Evolutionary conservation across 1,140 invertebrate genomes (phyloP).

Genomic region (Pachyrhynchus sulphureomaculatus): DNA sequence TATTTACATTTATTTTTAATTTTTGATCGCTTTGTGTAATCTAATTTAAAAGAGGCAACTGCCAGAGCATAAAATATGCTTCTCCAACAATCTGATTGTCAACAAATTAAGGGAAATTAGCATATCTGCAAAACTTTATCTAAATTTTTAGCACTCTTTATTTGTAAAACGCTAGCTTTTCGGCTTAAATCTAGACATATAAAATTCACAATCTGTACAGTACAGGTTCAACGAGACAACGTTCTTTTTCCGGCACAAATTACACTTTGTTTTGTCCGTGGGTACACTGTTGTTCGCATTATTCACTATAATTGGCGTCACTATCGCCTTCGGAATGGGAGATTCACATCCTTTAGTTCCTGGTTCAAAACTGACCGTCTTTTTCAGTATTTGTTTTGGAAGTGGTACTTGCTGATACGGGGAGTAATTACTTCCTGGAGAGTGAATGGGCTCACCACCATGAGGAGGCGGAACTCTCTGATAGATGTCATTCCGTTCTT

Average conservation of each 20-base stretch:
- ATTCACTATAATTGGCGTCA: slow-evolving; percentile 53
- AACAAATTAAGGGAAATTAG: too few species aligned
- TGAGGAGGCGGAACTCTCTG: slow-evolving; percentile 44
- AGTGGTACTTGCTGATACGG: slow-evolving; percentile 38
- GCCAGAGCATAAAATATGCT: too few species aligned
- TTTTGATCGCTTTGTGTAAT: too few species aligned
- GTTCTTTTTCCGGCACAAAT: slow-evolving; percentile 81
- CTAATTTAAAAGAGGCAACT: too few species aligned
- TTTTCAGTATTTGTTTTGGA: slow-evolving; percentile 60
- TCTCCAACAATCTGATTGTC: too few species aligned
- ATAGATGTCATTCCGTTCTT: slow-evolving; percentile 19
- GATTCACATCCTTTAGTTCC: slow-evolving; percentile 64
- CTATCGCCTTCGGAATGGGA: slow-evolving; percentile 51
- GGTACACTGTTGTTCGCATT: slow-evolving; percentile 44
- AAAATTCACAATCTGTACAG: slow-evolving; percentile 87
- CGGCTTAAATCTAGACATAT: slow-evolving; percentile 82
- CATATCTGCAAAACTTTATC: too few species aligned
- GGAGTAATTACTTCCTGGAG: slow-evolving; percentile 32
- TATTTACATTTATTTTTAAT: too few species aligned
- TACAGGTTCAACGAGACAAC: slow-evolving; percentile 74
- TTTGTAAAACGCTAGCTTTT: slow-evolving; percentile 52
- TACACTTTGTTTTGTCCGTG: slow-evolving; percentile 62
- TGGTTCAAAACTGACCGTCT: slow-evolving; percentile 67
- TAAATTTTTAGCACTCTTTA: too few species aligned
- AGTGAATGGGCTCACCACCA: slow-evolving; percentile 30